Evolutionary conservation across 1,140 invertebrate genomes (phyloP), one percentile per base, ranked within the genome.

Genomic region (Schlechtendalia chinensis): DNA sequence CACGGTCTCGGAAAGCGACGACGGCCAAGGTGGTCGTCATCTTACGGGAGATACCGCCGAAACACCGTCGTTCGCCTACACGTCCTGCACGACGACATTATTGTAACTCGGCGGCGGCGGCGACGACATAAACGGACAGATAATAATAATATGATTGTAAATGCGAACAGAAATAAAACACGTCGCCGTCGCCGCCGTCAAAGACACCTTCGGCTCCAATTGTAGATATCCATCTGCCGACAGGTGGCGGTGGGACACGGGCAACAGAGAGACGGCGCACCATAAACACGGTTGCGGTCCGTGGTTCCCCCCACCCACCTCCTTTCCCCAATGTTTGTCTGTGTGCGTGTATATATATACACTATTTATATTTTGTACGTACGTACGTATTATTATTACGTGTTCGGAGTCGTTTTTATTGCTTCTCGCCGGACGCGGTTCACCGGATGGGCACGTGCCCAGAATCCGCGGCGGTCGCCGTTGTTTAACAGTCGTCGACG

Each of bases 221-320:
- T 61, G 75, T 63, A 79, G 75, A 79, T 79, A 79, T n/a, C 39
- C 75, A 79, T 79, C 75, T 79, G 75, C 75, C 75, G 75, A 79
- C 75, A 79, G 75, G 75, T 79, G 75, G 65, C 45, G 75, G 75
- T 79, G 75, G 65, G 65, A 69, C 63, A 65, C 65, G 22, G 32
- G 63, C 14, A 39, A 4, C 1, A 12, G 50, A 22, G 17, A n/a
- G 69, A 24, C 27, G 72, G 54, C 22, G 50, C 53, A 75, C 72
- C 72, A 32, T 12, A 75, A 56, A 24, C 65, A 32, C 65, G 65
- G 32, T 39, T 22, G 65, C 65, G 39, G 39, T 22, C n/a, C n/a
- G 32, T 47, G 8, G 47, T 50, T 50, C 12, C 11, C 12, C 47
- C 39, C 39, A 4, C 39, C 39, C 39, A n/a, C n/a, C n/a, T n/a